phyloP scores from a whole-genome alignment of 2,797 vertebrate species.

The Craterocephalus amniculus region DNA sequence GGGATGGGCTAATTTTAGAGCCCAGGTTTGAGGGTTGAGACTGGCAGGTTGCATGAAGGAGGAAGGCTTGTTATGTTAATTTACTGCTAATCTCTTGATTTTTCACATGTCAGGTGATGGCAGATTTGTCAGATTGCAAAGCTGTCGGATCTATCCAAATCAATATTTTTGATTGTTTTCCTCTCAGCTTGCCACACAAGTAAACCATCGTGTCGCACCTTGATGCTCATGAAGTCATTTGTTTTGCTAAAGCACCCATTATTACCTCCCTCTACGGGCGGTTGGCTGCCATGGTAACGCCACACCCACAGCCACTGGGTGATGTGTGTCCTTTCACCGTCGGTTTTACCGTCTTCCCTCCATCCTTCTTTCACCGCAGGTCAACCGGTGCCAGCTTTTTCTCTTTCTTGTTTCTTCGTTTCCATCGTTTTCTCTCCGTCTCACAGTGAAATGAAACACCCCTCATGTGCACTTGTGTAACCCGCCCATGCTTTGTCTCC shows the following conservation, averaged over 20 bases:
- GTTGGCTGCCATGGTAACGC: conserved; percentile 46
- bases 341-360: conserved; percentile 9
- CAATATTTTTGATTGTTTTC: conserved; percentile 17
- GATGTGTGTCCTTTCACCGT: conserved; percentile 17
- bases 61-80: conserved; percentile 1
- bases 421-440: background rate
- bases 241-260: conserved; percentile 65
- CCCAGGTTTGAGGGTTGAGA: conserved; percentile 38
- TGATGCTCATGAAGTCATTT: conserved; percentile 49
- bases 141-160: conserved; percentile 10
- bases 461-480: conserved; percentile 50
- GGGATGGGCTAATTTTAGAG: conserved; percentile 57
- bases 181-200: conserved; percentile 12
- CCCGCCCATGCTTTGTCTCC: conserved; percentile 48
- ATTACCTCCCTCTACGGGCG: conserved; percentile 51
- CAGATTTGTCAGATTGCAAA: conserved; percentile 3
- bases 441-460: conserved; percentile 40
- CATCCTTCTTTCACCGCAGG: background rate
- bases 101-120: background rate
- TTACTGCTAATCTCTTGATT: background rate
- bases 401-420: background rate
- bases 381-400: conserved; percentile 11
- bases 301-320: conserved; percentile 51
- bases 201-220: conserved; percentile 28
- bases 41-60: conserved; percentile 3